phyloP scores from a whole-genome alignment of 2,797 vertebrate genomes.

The Ptychobarbus kaznakovi region DNA sequence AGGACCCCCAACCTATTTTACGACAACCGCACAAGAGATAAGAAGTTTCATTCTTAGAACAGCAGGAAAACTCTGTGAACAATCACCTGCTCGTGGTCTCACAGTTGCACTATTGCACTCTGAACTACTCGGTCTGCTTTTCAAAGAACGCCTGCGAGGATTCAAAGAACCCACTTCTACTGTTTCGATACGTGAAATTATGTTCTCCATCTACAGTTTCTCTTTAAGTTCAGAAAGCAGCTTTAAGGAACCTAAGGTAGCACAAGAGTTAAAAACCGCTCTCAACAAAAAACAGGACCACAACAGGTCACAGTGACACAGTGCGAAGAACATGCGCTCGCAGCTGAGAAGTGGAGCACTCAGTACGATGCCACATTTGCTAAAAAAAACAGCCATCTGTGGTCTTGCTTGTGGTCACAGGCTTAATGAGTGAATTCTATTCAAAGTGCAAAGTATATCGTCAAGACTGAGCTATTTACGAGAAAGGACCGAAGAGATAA shows the following conservation, averaged over 20 bases:
- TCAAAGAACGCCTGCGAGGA: slow-evolving; percentile 49
- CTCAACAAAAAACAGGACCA: background rate
- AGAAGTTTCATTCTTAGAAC: slow-evolving; percentile 52
- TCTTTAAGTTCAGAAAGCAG: slow-evolving; percentile 22
- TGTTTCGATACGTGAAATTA: slow-evolving; percentile 5
- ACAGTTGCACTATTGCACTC: slow-evolving; percentile 29
- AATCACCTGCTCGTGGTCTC: slow-evolving; percentile 33
- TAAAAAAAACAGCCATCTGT: slow-evolving; percentile 46
- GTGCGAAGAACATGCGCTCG: slow-evolving; percentile 19
- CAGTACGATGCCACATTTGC: slow-evolving; percentile 19
- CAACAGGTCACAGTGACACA: slow-evolving; percentile 40
- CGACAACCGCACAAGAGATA: background rate
- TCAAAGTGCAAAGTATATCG: slow-evolving; percentile 29
- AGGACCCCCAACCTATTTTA: background rate
- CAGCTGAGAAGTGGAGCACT: slow-evolving; percentile 21
- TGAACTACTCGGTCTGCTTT: slow-evolving; percentile 39
- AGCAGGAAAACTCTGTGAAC: slow-evolving; percentile 33
- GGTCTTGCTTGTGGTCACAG: slow-evolving; percentile 47
- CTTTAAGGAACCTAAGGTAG: background rate
- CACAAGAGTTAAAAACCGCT: background rate
- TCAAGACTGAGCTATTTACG: slow-evolving; percentile 46
- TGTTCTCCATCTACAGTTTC: slow-evolving; percentile 4
- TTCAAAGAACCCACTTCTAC: slow-evolving; percentile 50
- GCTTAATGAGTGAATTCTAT: slow-evolving; percentile 45
- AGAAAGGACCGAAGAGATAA: slow-evolving; percentile 38